Conservation (phyloP, 2,797 vertebrate species). For the Pelochelys cantorii region DNA sequence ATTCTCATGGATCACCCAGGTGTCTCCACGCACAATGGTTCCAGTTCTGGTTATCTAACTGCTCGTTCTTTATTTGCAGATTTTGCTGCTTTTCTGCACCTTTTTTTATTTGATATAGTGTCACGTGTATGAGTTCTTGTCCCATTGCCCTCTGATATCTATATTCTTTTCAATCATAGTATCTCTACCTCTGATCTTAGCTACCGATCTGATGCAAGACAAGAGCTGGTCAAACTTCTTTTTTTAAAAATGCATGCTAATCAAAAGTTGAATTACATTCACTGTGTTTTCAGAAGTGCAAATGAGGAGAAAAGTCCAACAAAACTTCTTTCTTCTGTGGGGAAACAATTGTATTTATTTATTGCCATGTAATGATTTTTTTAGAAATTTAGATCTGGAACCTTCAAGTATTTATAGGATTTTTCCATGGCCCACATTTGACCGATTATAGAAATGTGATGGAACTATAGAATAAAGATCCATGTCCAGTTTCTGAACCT, state of each 20-base stretch:
- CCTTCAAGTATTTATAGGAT: neutral
- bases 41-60: fast-evolving
- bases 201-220: neutral
- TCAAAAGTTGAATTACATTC: neutral
- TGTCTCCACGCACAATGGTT: neutral
- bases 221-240: neutral
- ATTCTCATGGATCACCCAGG: neutral
- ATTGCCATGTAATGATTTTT: neutral
- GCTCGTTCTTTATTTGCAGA: neutral
- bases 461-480: neutral
- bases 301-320: neutral
- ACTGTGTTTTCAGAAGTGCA: neutral
- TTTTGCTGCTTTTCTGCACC: neutral
- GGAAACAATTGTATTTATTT: neutral
- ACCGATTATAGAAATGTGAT: fast-evolving
- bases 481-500: neutral
- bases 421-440: neutral
- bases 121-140: neutral
- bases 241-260: neutral
- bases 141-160: neutral
- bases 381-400: neutral
- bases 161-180: neutral
- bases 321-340: fast-evolving
- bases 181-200: neutral
- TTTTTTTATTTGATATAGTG: neutral